Evolutionary conservation across 2,797 vertebrate species (phyloP).

Genomic region (Gymnocypris eckloni): DNA sequence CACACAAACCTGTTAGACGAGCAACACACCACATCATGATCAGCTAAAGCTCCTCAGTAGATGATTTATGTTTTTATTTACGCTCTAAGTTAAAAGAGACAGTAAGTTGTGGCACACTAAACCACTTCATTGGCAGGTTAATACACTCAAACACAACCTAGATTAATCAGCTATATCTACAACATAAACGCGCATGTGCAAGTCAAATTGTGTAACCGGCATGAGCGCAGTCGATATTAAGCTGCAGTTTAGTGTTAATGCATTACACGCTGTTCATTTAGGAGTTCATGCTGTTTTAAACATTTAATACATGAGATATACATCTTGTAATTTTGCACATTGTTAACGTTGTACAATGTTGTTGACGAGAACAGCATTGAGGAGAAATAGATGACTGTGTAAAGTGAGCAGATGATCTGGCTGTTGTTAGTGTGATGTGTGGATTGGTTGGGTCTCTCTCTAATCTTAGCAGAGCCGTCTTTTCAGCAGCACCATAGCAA

Average conservation of each 20-base stretch:
- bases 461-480: too few species aligned
- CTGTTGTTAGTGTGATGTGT: conserved; percentile 7
- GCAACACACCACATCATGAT: conserved; percentile 28
- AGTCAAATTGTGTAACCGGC: background rate
- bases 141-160: background rate
- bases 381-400: background rate
- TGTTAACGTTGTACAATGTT: too few species aligned
- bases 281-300: too few species aligned
- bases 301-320: too few species aligned
- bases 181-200: background rate
- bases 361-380: background rate
- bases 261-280: too few species aligned
- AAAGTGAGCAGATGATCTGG: background rate
- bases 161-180: background rate
- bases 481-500: too few species aligned
- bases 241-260: too few species aligned
- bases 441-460: background rate
- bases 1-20: conserved; percentile 30
- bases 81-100: too few species aligned
- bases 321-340: too few species aligned
- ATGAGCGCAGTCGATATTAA: too few species aligned
- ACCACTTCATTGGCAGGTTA: background rate
- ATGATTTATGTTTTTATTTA: too few species aligned
- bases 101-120: background rate
- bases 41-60: background rate